phyloP scores from a whole-genome alignment of 2,113 vertebrate genomes.

The Hippotragus niger region DNA sequence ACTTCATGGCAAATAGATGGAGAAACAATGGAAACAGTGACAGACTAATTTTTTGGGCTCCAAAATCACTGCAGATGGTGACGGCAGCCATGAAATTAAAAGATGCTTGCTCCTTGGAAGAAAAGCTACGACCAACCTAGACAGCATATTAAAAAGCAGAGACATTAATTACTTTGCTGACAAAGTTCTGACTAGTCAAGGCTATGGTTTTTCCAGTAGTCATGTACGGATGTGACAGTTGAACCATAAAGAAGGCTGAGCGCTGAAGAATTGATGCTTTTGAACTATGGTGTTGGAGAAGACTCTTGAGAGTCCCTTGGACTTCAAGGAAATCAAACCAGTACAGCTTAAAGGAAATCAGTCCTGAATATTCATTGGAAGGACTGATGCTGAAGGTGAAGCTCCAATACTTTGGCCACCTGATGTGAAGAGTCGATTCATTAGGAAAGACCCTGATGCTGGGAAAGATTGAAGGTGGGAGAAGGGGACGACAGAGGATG shows the following conservation, averaged over 20 bases:
- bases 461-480: background rate
- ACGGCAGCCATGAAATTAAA: background rate
- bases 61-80: background rate
- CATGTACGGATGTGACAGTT: background rate
- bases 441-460: background rate
- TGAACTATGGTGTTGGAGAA: background rate
- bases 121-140: background rate
- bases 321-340: background rate
- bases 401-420: background rate
- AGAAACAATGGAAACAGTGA: background rate
- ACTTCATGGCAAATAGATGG: background rate
- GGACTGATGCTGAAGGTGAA: background rate
- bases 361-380: background rate
- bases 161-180: background rate
- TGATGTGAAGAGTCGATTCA: background rate
- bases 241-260: background rate
- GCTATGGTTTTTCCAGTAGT: background rate
- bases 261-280: background rate
- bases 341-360: background rate
- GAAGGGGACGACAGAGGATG: background rate
- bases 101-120: background rate
- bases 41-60: background rate
- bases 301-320: background rate
- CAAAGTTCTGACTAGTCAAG: background rate
- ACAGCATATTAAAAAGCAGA: background rate